Base-by-base conservation (phyloP, 2,888 invertebrate genomes). In the Brenthis daphne region DNA sequence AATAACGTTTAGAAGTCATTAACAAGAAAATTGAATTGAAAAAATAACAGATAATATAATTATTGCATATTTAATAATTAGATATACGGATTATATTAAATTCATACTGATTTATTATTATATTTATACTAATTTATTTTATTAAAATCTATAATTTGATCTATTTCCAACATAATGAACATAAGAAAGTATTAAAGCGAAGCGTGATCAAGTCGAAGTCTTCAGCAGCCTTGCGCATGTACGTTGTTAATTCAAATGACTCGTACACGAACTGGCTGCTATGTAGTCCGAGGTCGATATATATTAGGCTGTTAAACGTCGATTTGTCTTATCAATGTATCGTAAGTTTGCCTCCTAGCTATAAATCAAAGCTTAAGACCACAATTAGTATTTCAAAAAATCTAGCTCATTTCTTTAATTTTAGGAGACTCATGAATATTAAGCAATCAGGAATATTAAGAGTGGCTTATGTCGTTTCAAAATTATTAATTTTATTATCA, bases 261-360 rank as follows among this genome's bases (percentile, higher is more conserved):
- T 76, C 57, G 75, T 72, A 75, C 77, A 78, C 78, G 77, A 77
- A 73, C 76, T 65, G 70, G 75, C 69, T 69, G 70, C 73, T 69
- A 80, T 77, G 76, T 80, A 74, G 80, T 73, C 73, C 80, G 76
- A 80, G 80, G 80, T 78, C 79, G 75, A 69, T 73, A 70, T 76
- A 76, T 73, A 68, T 77, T 77, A 75, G 77, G 74, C 75, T 70
- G 75, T 75, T 76, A 75, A 77, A 72, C 76, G 74, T 74, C 74
- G 74, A 77, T 77, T 76, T 77, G 77, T 80, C 74, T 80, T 78
- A 79, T 76, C 67, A 66, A 70, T 64, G 65, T 76, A 72, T 74
- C 71, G 76, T 67, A 79, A 78, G 71, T 68, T 64, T 73, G 65
- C 72, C 74, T 73, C 69, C 65, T 64, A 65, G 73, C 68, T 70